Conservation (phyloP, 2,888 invertebrate species). For the Lycia hirtaria region DNA sequence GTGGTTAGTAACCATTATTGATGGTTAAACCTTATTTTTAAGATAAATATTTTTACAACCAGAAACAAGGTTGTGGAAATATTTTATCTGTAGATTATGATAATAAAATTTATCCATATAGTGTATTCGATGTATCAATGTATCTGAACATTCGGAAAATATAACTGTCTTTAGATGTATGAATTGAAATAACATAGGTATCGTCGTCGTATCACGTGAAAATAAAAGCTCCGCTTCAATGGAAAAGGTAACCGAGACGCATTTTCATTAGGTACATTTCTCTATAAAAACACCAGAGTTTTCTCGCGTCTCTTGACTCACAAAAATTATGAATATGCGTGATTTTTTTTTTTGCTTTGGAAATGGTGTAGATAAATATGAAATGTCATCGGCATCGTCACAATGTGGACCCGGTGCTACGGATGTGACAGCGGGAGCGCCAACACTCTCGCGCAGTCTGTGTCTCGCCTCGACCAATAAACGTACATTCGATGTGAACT, state of each 20-base stretch:
- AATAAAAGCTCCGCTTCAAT: not conserved
- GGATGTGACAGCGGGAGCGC: slow-evolving; percentile 58
- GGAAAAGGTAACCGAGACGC: slow-evolving; percentile 13
- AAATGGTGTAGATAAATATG: slow-evolving; percentile 54
- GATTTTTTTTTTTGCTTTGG: slow-evolving; percentile 31
- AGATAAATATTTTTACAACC: too few species aligned
- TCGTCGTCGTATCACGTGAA: slow-evolving; percentile 14
- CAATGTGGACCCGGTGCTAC: slow-evolving; percentile 58
- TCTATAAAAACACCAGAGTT: slow-evolving; percentile 12
- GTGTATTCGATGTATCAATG: not conserved
- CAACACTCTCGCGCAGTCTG: slow-evolving; percentile 72
- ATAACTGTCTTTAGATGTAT: not conserved
- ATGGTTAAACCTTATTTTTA: too few species aligned
- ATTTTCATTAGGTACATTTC: slow-evolving; percentile 21
- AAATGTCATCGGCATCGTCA: slow-evolving; percentile 57
- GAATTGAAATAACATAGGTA: slow-evolving; percentile 11
- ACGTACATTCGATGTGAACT: slow-evolving; percentile 75
- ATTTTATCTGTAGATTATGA: not conserved
- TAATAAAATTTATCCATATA: not conserved
- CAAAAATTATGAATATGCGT: slow-evolving; percentile 6
- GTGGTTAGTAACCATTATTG: too few species aligned
- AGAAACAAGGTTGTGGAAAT: too few species aligned
- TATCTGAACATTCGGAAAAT: not conserved
- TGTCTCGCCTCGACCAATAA: slow-evolving; percentile 72
- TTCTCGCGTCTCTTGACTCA: slow-evolving; percentile 19